Conservation (phyloP, 2,113 vertebrate genomes). For the Miniopterus natalensis region DNA sequence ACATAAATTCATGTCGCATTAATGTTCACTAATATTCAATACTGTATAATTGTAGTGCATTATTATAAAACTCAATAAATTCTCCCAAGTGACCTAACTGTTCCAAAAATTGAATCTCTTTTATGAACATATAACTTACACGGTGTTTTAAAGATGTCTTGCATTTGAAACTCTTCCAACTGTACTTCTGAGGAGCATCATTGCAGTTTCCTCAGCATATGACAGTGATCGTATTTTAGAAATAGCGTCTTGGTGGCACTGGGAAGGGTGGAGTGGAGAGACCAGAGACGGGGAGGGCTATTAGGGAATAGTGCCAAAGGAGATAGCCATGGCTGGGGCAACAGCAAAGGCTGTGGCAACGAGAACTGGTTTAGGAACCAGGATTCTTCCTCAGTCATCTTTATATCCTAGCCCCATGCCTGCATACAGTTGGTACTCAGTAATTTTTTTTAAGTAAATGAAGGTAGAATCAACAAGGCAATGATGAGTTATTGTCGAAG, state of each 20-base stretch:
- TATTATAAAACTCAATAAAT: background rate
- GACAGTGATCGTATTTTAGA: background rate
- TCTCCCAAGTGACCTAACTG: background rate
- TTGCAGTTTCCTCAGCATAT: background rate
- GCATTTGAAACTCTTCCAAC: background rate
- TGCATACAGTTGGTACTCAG: background rate
- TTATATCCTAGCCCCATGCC: background rate
- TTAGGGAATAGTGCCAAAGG: background rate
- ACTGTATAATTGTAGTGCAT: background rate
- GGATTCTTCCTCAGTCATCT: background rate
- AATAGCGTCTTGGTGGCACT: background rate
- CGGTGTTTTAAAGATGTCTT: background rate
- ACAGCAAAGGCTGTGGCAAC: background rate
- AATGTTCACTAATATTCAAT: background rate
- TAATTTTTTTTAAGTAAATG: background rate
- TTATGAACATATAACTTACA: background rate
- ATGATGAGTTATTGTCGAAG: background rate
- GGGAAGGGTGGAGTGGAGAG: background rate
- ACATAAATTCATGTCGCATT: background rate
- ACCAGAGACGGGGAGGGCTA: background rate
- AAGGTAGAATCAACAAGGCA: background rate
- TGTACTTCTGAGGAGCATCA: background rate
- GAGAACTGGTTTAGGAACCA: background rate
- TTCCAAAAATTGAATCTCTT: slow-evolving; percentile 27
- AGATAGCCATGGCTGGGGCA: background rate